These are phyloP conservation scores for Heterodera carotae DNA, from an alignment of 1,140 invertebrate species.

Conservation along the genomic window DNA sequence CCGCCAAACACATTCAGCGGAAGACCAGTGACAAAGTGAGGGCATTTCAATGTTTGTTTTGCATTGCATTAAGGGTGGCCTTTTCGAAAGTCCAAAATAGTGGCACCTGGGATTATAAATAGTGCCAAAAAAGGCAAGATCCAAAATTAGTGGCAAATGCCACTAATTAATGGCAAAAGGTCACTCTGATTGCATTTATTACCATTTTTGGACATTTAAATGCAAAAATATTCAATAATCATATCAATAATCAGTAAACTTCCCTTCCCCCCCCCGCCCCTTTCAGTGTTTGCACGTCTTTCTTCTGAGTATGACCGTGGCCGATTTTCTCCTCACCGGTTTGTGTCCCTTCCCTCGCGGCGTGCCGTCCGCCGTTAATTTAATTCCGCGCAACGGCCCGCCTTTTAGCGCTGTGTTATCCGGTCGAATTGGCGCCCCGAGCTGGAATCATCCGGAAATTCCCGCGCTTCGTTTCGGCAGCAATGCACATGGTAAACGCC, in stretches of 20 bases:
- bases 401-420: slow-evolving; percentile 50
- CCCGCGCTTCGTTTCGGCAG: slow-evolving; percentile 28
- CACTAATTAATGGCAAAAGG: neutral
- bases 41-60: neutral
- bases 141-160: too few relatives aligned
- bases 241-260: too few relatives aligned
- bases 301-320: slow-evolving; percentile 54
- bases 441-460: slow-evolving; percentile 37
- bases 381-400: slow-evolving; percentile 21
- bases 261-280: too few relatives aligned
- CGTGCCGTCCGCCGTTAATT: neutral
- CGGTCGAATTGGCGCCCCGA: slow-evolving; percentile 51
- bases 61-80: too few relatives aligned
- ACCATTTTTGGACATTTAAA: too few relatives aligned
- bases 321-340: slow-evolving; percentile 58
- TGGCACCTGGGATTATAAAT: too few relatives aligned
- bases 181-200: neutral
- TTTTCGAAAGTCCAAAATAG: too few relatives aligned
- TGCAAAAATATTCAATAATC: too few relatives aligned
- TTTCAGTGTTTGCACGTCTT: slow-evolving; percentile 49
- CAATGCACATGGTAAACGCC: slow-evolving; percentile 28
- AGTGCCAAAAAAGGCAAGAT: too few relatives aligned
- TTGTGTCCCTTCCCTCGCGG: neutral
- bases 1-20: slow-evolving; percentile 44
- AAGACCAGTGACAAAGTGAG: slow-evolving; percentile 42